Conservation (phyloP, 2,797 vertebrate genomes). For the Spinus pinus region DNA sequence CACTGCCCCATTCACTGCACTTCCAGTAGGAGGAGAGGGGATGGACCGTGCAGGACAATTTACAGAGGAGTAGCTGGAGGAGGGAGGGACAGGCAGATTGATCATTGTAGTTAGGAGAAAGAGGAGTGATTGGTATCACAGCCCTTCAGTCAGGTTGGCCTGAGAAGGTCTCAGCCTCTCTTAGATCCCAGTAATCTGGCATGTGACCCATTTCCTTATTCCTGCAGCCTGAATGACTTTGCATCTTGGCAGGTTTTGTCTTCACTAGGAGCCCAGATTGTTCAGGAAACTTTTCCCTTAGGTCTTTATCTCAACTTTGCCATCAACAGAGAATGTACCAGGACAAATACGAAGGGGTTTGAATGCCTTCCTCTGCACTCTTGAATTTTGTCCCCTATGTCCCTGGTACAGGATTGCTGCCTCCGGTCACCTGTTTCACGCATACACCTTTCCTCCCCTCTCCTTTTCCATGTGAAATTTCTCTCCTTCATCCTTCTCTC, state of each 20-base stretch:
- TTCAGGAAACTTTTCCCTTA: constrained; percentile 22
- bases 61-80: neutral
- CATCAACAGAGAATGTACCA: neutral
- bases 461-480: neutral
- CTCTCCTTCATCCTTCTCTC: neutral
- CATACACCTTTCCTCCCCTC: neutral
- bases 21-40: neutral
- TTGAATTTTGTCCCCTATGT: neutral
- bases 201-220: neutral
- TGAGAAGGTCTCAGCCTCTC: neutral
- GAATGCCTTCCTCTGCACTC: neutral
- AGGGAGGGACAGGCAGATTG: neutral
- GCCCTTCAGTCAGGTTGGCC: neutral
- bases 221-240: neutral
- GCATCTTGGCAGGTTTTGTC: neutral
- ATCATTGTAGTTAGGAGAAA: neutral
- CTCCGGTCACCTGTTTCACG: neutral
- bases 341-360: neutral
- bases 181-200: neutral
- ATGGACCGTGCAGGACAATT: neutral
- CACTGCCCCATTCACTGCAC: neutral
- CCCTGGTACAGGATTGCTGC: neutral
- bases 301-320: neutral
- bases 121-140: neutral
- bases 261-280: neutral